Percentiles rank a stretch among this genome's conserved stretches.
These are phyloP conservation scores for Ahaetulla prasina DNA, from an alignment of 2,113 vertebrate species.

Conservation along the genomic window DNA sequence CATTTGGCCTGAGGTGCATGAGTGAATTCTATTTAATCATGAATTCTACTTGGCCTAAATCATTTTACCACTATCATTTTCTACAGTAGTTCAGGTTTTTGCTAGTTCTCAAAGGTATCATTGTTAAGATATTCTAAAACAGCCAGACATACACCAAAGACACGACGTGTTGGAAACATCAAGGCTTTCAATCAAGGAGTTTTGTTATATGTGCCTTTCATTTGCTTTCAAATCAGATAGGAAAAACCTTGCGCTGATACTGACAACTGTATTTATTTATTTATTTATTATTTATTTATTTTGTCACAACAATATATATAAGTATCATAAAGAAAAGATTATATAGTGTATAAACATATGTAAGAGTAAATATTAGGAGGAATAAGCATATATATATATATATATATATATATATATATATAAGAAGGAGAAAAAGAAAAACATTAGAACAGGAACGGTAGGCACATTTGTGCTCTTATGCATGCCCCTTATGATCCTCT, in stretches of 20 bases:
- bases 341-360: too few species aligned
- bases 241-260: background rate
- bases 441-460: too few species aligned
- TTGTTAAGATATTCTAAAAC: background rate
- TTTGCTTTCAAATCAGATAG: background rate
- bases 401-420: too few species aligned
- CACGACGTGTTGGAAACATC: background rate
- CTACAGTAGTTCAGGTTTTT: background rate
- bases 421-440: too few species aligned
- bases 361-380: too few species aligned
- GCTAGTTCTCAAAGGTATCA: background rate
- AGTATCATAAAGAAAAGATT: too few species aligned
- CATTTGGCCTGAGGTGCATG: background rate
- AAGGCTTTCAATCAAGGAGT: background rate
- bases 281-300: too few species aligned
- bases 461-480: too few species aligned
- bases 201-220: background rate
- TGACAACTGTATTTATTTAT: background rate
- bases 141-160: background rate
- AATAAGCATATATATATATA: too few species aligned
- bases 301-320: too few species aligned
- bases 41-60: background rate
- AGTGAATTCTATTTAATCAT: conserved; percentile 4
- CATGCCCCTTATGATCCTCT: too few species aligned
- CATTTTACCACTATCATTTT: background rate